Conservation (phyloP, 1,140 invertebrate species). For the Drosophila teissieri region DNA sequence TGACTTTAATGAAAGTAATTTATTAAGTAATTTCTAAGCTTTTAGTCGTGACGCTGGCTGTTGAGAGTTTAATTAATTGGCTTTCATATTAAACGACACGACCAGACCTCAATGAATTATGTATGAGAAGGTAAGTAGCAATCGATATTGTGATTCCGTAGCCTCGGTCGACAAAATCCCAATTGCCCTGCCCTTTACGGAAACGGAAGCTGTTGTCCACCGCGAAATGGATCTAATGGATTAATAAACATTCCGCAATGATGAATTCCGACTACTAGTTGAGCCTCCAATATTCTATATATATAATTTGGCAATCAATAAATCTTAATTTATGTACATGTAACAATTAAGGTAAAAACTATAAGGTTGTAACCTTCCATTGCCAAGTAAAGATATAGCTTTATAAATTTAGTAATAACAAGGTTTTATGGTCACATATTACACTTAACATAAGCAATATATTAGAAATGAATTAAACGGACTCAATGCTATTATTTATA, state of each 20-base stretch:
- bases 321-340: no score
- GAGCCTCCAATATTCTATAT: no score
- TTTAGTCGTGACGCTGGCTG: conserved; percentile 74
- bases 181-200: conserved; percentile 8
- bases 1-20: conserved; percentile 80
- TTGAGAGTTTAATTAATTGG: conserved; percentile 80
- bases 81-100: conserved; percentile 74
- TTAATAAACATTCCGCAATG: conserved; percentile 32
- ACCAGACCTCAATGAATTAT: conserved; percentile 67
- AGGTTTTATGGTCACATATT: no score
- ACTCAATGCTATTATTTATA: no score
- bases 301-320: no score
- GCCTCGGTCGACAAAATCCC: conserved; percentile 13
- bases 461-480: no score
- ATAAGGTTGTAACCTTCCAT: no score
- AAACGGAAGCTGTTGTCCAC: conserved; percentile 39
- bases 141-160: conserved; percentile 50
- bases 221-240: conserved; percentile 49
- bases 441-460: no score
- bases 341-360: no score
- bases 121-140: conserved; percentile 57
- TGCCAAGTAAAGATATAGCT: no score
- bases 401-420: no score
- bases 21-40: conserved; percentile 83
- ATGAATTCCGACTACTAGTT: conserved; percentile 42